These are phyloP conservation scores for Eurystomus gularis DNA, from an alignment of 2,113 vertebrate genomes.

Conservation along the genomic window DNA sequence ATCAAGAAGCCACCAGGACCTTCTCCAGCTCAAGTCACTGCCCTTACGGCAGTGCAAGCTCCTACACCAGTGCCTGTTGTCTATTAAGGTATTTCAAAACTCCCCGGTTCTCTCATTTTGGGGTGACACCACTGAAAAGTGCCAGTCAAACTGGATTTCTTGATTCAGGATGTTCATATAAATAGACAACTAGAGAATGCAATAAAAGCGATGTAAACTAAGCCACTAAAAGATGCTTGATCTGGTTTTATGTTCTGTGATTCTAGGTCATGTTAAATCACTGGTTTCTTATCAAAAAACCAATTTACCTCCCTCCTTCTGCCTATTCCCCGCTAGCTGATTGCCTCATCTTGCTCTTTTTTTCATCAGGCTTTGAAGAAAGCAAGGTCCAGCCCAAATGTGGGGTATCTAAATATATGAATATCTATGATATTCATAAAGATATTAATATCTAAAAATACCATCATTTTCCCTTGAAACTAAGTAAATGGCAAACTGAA, in stretches of 20 bases:
- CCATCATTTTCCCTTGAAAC: neutral
- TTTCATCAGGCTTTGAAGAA: neutral
- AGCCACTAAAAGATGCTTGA: neutral
- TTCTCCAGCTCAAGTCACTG: neutral
- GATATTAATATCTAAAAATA: neutral
- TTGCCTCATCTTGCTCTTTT: neutral
- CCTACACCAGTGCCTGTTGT: neutral
- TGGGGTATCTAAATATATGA: too few relatives aligned
- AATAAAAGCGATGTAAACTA: neutral
- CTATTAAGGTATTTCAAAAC: too few relatives aligned
- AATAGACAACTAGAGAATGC: neutral
- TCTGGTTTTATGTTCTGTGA: neutral
- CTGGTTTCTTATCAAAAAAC: neutral
- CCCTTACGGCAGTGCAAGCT: neutral
- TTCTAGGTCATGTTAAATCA: neutral
- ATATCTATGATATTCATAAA: too few relatives aligned
- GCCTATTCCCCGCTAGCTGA: neutral
- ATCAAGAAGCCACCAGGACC: neutral
- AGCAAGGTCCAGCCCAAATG: neutral
- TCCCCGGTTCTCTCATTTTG: neutral
- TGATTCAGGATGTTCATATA: neutral
- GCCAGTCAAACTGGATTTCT: neutral
- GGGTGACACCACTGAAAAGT: neutral
- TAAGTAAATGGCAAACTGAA: neutral
- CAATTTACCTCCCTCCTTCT: neutral